Conservation (phyloP, 92 coral and sea anemone species). For the Virgularia gustaviana region DNA sequence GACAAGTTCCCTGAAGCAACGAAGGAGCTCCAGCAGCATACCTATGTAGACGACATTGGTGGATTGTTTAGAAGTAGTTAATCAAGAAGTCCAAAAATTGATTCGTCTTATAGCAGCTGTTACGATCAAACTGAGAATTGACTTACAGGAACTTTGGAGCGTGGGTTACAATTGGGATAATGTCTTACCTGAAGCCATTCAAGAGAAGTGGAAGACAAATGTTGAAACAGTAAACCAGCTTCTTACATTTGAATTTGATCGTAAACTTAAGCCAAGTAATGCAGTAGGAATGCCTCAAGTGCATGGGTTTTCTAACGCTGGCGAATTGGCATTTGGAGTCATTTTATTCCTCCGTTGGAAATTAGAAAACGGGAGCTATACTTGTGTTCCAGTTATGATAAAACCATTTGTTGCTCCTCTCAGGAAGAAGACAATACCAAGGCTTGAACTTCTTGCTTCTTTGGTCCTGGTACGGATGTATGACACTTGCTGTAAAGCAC, state of each 20-base stretch:
- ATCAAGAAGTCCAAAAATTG: constrained; percentile 53
- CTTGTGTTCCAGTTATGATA: constrained; percentile 49
- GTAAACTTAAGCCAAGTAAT: constrained; percentile 58
- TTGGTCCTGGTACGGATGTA: constrained; percentile 48
- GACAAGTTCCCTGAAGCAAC: constrained; percentile 50
- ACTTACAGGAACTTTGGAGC: constrained; percentile 59
- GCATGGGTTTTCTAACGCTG: constrained; percentile 60
- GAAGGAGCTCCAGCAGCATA: background rate
- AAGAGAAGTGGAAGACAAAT: constrained; percentile 52
- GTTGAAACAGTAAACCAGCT: constrained; percentile 46
- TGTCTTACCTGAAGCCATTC: constrained; percentile 51
- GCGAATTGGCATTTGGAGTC: constrained; percentile 59
- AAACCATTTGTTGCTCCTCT: constrained; percentile 61
- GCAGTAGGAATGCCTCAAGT: constrained; percentile 58
- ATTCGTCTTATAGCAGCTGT: constrained; percentile 55
- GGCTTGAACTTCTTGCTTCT: constrained; percentile 58
- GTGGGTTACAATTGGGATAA: constrained; percentile 61
- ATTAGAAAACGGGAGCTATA: constrained; percentile 43
- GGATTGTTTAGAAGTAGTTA: background rate
- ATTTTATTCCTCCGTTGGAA: constrained; percentile 60
- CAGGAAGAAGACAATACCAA: constrained; percentile 57
- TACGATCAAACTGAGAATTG: constrained; percentile 48
- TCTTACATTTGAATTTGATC: constrained; percentile 39
- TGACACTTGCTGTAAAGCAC: constrained; percentile 45
- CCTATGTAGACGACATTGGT: constrained; percentile 17